These are phyloP conservation scores for Scotopteryx bipunctaria DNA, from an alignment of 2,888 invertebrate species.

Conservation along the genomic window DNA sequence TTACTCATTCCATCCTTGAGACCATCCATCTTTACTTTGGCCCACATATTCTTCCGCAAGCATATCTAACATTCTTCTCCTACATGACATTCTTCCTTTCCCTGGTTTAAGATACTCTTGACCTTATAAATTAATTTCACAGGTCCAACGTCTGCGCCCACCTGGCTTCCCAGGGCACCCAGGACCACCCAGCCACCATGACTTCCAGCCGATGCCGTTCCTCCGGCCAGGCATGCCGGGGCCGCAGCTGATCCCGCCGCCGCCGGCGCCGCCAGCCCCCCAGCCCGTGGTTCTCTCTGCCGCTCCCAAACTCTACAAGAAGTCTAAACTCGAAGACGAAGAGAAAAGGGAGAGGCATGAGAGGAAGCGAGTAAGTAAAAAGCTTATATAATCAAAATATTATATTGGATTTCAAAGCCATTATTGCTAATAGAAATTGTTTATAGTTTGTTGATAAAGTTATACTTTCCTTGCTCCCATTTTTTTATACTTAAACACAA, in stretches of 20 bases:
- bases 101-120: too few species aligned
- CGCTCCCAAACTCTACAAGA: slow-evolving; percentile 87
- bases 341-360: slow-evolving; percentile 64
- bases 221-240: slow-evolving; percentile 68
- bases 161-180: slow-evolving; percentile 16
- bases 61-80: too few species aligned
- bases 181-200: slow-evolving; percentile 22
- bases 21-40: too few species aligned
- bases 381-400: too few species aligned
- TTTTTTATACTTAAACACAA: too few species aligned
- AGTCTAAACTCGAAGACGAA: slow-evolving; percentile 69
- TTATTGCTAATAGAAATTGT: too few species aligned
- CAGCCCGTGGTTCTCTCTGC: slow-evolving; percentile 87
- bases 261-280: slow-evolving; percentile 72
- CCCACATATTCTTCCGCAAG: too few species aligned
- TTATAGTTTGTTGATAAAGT: too few species aligned
- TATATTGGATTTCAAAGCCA: too few species aligned
- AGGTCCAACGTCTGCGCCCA: slow-evolving; percentile 65
- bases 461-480: too few species aligned
- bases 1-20: too few species aligned
- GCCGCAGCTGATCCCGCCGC: slow-evolving; percentile 69
- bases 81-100: too few species aligned
- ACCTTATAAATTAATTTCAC: slow-evolving; percentile 23
- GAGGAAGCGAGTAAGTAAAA: slow-evolving; percentile 56
- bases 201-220: slow-evolving; percentile 66